phyloP scores from a whole-genome alignment of 2,797 vertebrate species.

The Chaetodon trifasciatus region DNA sequence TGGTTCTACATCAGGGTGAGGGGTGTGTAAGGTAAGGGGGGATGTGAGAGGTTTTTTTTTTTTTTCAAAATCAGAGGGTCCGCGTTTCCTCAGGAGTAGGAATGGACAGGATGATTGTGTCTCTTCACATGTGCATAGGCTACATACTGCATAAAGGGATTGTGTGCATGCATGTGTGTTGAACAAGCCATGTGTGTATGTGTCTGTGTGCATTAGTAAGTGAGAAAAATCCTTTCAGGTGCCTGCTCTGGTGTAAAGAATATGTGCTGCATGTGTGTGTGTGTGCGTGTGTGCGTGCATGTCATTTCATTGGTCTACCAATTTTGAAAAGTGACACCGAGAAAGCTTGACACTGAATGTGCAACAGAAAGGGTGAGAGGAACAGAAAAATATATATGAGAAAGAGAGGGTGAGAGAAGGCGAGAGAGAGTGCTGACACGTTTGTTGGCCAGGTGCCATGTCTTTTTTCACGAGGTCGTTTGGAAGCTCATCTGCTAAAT shows the following conservation, averaged over 20 bases:
- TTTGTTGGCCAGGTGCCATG: slow-evolving; percentile 66
- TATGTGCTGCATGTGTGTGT: not conserved
- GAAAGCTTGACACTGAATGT: slow-evolving; percentile 51
- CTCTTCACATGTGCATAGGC: slow-evolving; percentile 12
- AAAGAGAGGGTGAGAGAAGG: slow-evolving; percentile 4
- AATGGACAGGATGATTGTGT: slow-evolving; percentile 17
- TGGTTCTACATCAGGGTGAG: slow-evolving; percentile 28
- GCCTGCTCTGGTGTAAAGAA: slow-evolving; percentile 23
- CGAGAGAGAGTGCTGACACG: slow-evolving; percentile 53
- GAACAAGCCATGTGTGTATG: not conserved
- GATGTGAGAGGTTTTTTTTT: not conserved
- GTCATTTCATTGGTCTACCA: slow-evolving; percentile 41
- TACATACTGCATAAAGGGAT: slow-evolving; percentile 5
- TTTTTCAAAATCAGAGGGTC: slow-evolving; percentile 27
- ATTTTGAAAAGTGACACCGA: slow-evolving; percentile 52
- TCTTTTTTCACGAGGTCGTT: slow-evolving; percentile 65
- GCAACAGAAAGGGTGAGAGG: slow-evolving; percentile 43
- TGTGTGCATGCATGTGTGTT: not conserved
- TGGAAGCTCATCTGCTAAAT: slow-evolving; percentile 78
- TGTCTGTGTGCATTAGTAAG: not conserved
- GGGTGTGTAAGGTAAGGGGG: slow-evolving; percentile 8
- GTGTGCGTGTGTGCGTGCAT: slow-evolving; percentile 3
- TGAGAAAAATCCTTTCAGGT: slow-evolving; percentile 27
- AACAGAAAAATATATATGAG: slow-evolving; percentile 17
- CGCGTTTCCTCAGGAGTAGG: slow-evolving; percentile 38